Percentiles rank a stretch among this genome's conserved stretches.
These are phyloP conservation scores for Sarcophaga variegata DNA, from an alignment of 2,888 invertebrate genomes.

Conservation along the genomic window DNA sequence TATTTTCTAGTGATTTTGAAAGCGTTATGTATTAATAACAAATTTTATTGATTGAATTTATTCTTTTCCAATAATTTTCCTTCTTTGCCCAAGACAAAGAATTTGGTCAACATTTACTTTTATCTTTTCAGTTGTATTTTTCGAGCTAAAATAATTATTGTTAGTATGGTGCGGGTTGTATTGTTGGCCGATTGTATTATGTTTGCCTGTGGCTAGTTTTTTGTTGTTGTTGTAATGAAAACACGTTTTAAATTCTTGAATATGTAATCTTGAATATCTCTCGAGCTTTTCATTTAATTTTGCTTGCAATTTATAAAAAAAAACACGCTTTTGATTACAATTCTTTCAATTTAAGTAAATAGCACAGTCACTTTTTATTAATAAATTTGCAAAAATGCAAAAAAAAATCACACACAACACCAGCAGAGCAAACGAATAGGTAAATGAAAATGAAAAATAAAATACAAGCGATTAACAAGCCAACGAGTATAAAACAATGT, in stretches of 20 bases:
- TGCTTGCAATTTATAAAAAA: not conserved
- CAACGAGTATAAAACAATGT: slow-evolving; percentile 46
- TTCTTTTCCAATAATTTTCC: slow-evolving; percentile 46
- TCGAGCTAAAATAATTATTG: not conserved
- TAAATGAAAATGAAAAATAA: slow-evolving; percentile 39
- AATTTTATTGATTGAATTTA: slow-evolving; percentile 41
- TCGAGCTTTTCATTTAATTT: not conserved
- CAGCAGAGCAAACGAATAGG: slow-evolving; percentile 32
- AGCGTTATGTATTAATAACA: slow-evolving; percentile 19
- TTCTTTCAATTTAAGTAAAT: not conserved
- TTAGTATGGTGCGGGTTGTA: slow-evolving; percentile 30
- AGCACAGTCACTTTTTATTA: slow-evolving; percentile 44
- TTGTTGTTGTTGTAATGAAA: slow-evolving; percentile 47
- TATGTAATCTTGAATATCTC: not conserved
- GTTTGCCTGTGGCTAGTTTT: slow-evolving; percentile 36
- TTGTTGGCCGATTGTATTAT: slow-evolving; percentile 7
- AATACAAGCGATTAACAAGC: slow-evolving; percentile 38
- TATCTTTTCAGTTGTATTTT: slow-evolving; percentile 17
- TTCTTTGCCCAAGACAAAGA: slow-evolving; percentile 33
- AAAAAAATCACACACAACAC: slow-evolving; percentile 48
- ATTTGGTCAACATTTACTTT: slow-evolving; percentile 14
- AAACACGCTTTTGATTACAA: not conserved
- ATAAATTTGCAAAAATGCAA: slow-evolving; percentile 53
- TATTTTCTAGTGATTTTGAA: not conserved
- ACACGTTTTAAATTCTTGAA: slow-evolving; percentile 49